Conservation (phyloP, 37 sponge, comb jelly and placozoan species). For the Aplysina aerophoba region DNA sequence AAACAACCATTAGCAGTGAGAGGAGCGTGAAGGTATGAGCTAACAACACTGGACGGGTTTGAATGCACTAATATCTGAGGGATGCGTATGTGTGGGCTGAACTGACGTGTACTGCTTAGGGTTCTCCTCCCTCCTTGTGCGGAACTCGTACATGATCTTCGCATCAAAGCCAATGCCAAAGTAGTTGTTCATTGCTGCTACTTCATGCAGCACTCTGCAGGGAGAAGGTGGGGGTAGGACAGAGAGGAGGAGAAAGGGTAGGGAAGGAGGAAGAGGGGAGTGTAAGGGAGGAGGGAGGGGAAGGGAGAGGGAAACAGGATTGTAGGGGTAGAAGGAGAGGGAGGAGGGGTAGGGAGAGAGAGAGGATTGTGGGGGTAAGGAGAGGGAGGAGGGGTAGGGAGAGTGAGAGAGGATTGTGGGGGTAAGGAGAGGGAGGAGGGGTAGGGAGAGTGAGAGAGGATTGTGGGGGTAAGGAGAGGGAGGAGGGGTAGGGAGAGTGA, state of each 20-base stretch:
- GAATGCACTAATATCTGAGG: too few species aligned
- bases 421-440: slow-evolving; percentile 15
- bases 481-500: too few species aligned
- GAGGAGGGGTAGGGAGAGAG: background rate
- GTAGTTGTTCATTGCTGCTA: slow-evolving; percentile 93
- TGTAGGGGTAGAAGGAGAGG: background rate
- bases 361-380: background rate
- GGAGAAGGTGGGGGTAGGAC: background rate
- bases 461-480: slow-evolving; percentile 11
- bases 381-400: slow-evolving; percentile 5
- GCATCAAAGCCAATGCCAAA: slow-evolving; percentile 95
- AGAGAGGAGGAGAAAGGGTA: background rate
- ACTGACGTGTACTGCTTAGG: slow-evolving; percentile 78
- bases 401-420: background rate
- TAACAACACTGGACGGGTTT: too few species aligned
- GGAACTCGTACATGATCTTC: slow-evolving; percentile 87
- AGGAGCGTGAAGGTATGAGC: too few species aligned
- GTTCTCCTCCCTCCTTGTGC: slow-evolving; percentile 80
- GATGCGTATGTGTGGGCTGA: too few species aligned
- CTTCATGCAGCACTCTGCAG: slow-evolving; percentile 53
- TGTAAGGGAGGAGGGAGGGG: too few species aligned
- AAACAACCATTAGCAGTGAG: too few species aligned
- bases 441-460: background rate
- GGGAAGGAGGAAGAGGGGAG: background rate
- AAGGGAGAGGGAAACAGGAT: too few species aligned